Evolutionary conservation across 2,888 invertebrate genomes (phyloP), one percentile per base, ranked within the genome.

Genomic region (Phrixothrix hirtus): DNA sequence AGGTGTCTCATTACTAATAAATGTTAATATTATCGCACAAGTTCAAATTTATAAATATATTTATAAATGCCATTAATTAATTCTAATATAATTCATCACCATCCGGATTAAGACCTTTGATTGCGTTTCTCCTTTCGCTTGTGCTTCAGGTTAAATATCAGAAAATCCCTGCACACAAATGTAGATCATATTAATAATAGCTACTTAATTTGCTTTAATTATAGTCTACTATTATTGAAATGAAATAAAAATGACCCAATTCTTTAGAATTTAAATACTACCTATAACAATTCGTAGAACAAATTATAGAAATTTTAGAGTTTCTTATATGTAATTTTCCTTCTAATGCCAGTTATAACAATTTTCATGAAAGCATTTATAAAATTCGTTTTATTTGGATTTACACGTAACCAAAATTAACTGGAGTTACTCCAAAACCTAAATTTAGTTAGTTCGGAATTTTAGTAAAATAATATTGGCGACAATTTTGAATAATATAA

Each of bases 131-230:
- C 47, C 47, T 47, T 47, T 47, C 47, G 47, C 37, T 47, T 47
- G 47, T 34, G 45, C 45, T 45, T 30, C 37, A 39, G 47, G 47
- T 47, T 11, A 31, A 34, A 32, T 29, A 17, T 32, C n/a, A 34
- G 36, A 16, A 26, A 14, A 16, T 27, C 13, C 26, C 31, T 49
- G 31, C 16, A 49, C 15, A 35, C 30, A 49, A 49, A 49, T 43
- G 43, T 49, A 36, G 43, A 49, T 49, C 42, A 43, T 43, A 49
- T 15, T 37, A 44, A 21, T 37, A 49, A 48, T 48, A 41, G 29
- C 48, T 41, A 48, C 26, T 48, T 48, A 48, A 48, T 48, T 48
- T 48, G 27, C 29, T 48, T 47, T 48, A 48, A 48, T 48, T 48
- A 48, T 48, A 41, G 48, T 29, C 16, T 41, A 11, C 47, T 32